These are phyloP conservation scores for Tipula vernalis DNA, from an alignment of 2,888 invertebrate genomes.

Conservation along the genomic window DNA sequence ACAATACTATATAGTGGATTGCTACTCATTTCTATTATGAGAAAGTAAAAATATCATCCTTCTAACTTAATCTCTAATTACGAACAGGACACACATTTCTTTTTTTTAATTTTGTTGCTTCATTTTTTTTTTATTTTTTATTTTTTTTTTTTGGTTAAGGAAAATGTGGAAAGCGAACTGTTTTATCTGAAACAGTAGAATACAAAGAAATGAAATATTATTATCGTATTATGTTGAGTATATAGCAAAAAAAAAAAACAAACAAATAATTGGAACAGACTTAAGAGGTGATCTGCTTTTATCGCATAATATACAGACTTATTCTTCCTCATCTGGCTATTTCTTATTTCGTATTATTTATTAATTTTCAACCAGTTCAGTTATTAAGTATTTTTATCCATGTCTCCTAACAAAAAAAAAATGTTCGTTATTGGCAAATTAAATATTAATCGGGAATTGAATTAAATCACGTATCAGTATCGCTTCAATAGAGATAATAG, in stretches of 20 bases:
- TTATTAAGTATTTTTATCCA: background rate
- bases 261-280: background rate
- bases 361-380: background rate
- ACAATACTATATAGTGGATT: background rate
- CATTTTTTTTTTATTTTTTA: no score
- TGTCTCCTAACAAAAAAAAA: background rate
- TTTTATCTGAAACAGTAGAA: background rate
- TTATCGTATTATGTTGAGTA: background rate
- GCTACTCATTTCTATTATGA: background rate
- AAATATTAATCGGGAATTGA: background rate
- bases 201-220: background rate
- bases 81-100: background rate
- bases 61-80: background rate
- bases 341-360: background rate
- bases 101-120: background rate
- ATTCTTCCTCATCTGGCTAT: background rate
- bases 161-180: background rate
- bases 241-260: background rate
- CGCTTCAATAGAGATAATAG: background rate
- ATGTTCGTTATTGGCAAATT: background rate
- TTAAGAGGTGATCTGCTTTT: background rate
- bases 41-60: background rate
- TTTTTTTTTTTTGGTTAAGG: background rate
- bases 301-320: background rate
- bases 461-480: background rate